Conservation (phyloP, 1,140 invertebrate genomes). For the Hylaeus anthracinus region DNA sequence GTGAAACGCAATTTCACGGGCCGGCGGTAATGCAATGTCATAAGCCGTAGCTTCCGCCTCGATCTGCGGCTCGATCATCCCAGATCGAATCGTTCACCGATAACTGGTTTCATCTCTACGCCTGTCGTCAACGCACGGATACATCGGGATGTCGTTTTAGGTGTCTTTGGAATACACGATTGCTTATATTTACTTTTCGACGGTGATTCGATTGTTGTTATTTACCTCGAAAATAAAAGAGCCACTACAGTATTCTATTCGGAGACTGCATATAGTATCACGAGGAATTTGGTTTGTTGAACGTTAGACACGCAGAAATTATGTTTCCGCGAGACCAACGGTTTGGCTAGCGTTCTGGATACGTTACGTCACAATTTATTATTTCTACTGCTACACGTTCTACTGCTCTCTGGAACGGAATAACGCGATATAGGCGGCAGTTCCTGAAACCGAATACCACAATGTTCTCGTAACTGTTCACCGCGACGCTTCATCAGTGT, state of each 20-base stretch:
- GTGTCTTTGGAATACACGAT: no score
- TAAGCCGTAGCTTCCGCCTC: slow-evolving; percentile 38
- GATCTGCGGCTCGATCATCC: slow-evolving; percentile 5
- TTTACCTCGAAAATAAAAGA: no score
- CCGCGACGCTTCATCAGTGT: slow-evolving; percentile 10
- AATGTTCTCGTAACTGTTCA: slow-evolving; percentile 32
- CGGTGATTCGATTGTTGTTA: no score
- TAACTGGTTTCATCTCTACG: background rate
- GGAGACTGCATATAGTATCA: no score
- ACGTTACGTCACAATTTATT: no score
- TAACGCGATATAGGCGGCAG: background rate
- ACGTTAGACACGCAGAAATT: no score
- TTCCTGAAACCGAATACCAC: slow-evolving; percentile 29
- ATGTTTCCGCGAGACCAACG: no score
- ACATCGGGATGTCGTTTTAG: background rate
- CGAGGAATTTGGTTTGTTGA: no score
- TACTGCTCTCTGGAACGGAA: background rate
- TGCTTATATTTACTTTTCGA: no score
- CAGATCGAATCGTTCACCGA: background rate
- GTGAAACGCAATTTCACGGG: slow-evolving; percentile 51
- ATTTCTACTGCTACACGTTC: background rate
- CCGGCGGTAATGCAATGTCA: slow-evolving; percentile 46
- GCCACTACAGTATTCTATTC: no score
- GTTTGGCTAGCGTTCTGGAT: no score
- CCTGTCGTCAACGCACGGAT: no score